Conservation (phyloP, 2,888 invertebrate species). For the Limenitis camilla region DNA sequence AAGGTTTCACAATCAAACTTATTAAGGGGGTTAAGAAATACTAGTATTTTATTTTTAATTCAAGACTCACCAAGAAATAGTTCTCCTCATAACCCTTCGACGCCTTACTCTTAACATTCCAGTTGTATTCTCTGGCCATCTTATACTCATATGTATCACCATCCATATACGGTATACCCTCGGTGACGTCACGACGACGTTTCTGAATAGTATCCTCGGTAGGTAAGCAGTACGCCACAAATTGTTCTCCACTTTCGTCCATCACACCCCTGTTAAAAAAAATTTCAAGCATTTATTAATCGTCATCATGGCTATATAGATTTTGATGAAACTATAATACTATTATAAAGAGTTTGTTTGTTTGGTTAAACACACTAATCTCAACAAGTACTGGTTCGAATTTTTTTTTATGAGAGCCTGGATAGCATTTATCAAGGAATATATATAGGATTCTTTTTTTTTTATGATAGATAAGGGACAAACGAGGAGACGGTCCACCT, state of each 20-base stretch:
- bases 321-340: too few relatives aligned
- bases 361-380: too few relatives aligned
- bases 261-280: slow-evolving; percentile 89
- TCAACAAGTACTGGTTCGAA: too few relatives aligned
- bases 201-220: slow-evolving; percentile 94
- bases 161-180: slow-evolving; percentile 86
- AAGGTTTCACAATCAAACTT: not conserved
- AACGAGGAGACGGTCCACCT: too few relatives aligned
- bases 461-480: too few relatives aligned
- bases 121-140: slow-evolving; percentile 98
- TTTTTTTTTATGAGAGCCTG: too few relatives aligned
- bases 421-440: too few relatives aligned
- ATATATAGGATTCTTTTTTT: too few relatives aligned
- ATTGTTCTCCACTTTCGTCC: slow-evolving; percentile 99
- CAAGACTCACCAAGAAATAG: slow-evolving; percentile 84
- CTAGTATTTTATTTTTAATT: too few relatives aligned
- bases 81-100: slow-evolving; percentile 97
- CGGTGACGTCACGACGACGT: slow-evolving; percentile 85
- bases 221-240: slow-evolving; percentile 98
- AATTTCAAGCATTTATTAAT: not conserved
- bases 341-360: too few relatives aligned
- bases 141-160: slow-evolving; percentile 96
- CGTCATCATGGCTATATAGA: too few relatives aligned
- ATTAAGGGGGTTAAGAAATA: too few relatives aligned
- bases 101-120: slow-evolving; percentile 98